Conservation (phyloP, 1,140 invertebrate genomes). For the Sinonovacula constricta region DNA sequence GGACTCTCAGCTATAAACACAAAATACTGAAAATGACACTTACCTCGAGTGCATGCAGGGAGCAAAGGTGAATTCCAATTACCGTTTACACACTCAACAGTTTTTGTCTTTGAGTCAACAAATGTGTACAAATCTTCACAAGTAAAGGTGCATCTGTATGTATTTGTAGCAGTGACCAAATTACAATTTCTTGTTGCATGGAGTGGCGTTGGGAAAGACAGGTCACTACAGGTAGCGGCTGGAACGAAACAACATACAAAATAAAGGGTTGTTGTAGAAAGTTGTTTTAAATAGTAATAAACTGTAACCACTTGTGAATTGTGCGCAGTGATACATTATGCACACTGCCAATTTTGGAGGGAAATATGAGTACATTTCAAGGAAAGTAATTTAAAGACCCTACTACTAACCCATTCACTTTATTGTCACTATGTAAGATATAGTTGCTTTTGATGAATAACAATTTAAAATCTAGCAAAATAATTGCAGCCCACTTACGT, state of each 20-base stretch:
- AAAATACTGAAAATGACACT: neutral
- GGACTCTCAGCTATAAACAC: too few species aligned
- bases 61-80: neutral
- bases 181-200: constrained; percentile 8
- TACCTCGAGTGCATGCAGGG: constrained; percentile 33
- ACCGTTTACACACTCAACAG: neutral
- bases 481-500: too few species aligned
- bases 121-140: constrained; percentile 19
- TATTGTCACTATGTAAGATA: too few species aligned
- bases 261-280: too few species aligned
- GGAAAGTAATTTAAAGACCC: too few species aligned
- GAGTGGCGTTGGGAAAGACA: constrained; percentile 19
- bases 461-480: too few species aligned
- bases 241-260: too few species aligned
- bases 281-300: too few species aligned
- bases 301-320: neutral
- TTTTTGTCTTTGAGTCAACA: constrained; percentile 1
- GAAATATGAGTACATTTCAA: too few species aligned
- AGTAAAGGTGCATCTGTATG: neutral
- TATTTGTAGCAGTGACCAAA: neutral
- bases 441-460: too few species aligned
- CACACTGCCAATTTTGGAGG: neutral
- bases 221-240: constrained; percentile 34
- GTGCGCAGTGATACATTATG: neutral
- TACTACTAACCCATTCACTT: too few species aligned